Conservation (phyloP, 2,113 vertebrate species). For the Callopanchax toddi region DNA sequence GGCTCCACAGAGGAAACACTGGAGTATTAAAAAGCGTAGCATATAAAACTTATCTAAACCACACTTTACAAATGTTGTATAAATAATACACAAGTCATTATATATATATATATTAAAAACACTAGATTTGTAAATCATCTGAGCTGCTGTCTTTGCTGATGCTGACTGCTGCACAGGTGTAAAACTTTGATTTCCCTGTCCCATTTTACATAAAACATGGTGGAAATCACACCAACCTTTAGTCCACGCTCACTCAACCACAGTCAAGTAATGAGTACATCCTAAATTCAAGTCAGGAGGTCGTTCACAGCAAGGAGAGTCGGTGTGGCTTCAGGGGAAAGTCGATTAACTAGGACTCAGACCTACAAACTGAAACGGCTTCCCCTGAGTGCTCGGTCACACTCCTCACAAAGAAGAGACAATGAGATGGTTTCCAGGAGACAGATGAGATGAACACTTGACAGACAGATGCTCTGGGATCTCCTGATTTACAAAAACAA, state of each 20-base stretch:
- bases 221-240: conserved; percentile 1
- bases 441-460: conserved; percentile 41
- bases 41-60: too few species aligned
- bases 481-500: conserved; percentile 16
- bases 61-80: too few species aligned
- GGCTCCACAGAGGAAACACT: too few species aligned
- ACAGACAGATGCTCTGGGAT: conserved; percentile 54
- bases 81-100: too few species aligned
- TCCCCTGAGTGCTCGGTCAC: conserved; percentile 30
- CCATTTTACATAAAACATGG: neutral
- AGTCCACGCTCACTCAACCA: neutral
- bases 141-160: too few species aligned
- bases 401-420: conserved; percentile 36
- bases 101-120: too few species aligned
- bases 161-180: too few species aligned
- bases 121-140: too few species aligned
- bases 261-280: conserved; percentile 10
- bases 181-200: neutral
- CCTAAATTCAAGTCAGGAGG: conserved; percentile 34
- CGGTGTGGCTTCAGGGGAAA: conserved; percentile 16
- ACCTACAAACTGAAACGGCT: conserved; percentile 17
- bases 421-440: conserved; percentile 44
- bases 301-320: conserved; percentile 4
- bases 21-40: too few species aligned
- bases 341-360: conserved; percentile 36